Evolutionary conservation across 2,113 vertebrate species (phyloP).

Genomic region (Laticauda laticaudata): DNA sequence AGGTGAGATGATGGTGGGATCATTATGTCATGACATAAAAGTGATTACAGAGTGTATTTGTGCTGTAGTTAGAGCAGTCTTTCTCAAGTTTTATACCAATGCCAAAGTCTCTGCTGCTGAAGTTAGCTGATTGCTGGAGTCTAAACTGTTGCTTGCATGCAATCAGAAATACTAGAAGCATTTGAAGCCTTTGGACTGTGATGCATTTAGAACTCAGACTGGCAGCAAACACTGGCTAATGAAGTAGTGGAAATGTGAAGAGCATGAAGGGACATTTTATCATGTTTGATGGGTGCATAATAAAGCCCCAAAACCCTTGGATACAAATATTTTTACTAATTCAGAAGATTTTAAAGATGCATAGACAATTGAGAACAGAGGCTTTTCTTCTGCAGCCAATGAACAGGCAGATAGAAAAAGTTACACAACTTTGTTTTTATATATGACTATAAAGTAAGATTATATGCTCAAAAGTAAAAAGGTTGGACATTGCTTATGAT

Average conservation of each 20-base stretch:
- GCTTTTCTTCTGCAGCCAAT: background rate
- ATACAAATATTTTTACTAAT: background rate
- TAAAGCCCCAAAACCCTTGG: too few species aligned
- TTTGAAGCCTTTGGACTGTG: background rate
- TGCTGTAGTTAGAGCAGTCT: background rate
- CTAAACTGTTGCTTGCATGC: background rate
- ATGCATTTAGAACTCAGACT: background rate
- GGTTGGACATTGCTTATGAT: too few species aligned
- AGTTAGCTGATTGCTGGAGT: background rate
- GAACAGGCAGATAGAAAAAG: background rate
- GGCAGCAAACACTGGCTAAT: background rate
- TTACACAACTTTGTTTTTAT: too few species aligned
- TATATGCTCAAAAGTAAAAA: background rate
- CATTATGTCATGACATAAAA: background rate
- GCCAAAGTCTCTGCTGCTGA: background rate
- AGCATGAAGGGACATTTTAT: too few species aligned
- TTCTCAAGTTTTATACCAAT: too few species aligned
- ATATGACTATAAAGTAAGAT: too few species aligned
- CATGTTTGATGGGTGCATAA: too few species aligned
- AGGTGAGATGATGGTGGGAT: background rate
- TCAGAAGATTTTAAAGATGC: background rate
- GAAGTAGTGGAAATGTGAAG: background rate
- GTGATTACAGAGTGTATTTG: background rate
- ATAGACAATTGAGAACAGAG: background rate
- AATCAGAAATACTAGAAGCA: background rate